Percentiles rank a stretch among this genome's conserved stretches.
phyloP scores from a whole-genome alignment of 37 sponge, comb jelly and placozoan species.

The Beroe forskalii region DNA sequence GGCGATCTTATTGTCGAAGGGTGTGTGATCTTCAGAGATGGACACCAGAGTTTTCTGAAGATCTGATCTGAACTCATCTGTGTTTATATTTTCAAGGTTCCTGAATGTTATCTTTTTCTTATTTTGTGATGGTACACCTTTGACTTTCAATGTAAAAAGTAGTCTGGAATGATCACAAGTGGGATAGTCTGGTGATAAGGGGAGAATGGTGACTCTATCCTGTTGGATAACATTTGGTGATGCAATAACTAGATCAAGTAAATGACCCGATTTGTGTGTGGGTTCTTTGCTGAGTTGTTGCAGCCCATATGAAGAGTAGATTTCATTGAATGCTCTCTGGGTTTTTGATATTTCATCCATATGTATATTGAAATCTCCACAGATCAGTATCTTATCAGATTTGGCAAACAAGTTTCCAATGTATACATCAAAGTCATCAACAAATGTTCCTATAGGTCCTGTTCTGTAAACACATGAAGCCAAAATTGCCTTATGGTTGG shows the following conservation, averaged over 20 bases:
- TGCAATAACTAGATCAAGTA: neutral
- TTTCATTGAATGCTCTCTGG: neutral
- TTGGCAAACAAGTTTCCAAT: neutral
- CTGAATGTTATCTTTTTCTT: conserved; percentile 14
- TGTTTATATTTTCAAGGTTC: neutral
- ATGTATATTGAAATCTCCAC: neutral
- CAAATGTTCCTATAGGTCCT: neutral
- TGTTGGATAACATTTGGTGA: neutral
- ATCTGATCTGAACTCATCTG: neutral
- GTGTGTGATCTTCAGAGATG: neutral
- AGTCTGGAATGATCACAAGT: neutral
- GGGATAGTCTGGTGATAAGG: neutral
- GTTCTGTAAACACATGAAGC: neutral
- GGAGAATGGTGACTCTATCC: neutral
- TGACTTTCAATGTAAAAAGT: neutral
- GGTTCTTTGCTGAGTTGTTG: neutral
- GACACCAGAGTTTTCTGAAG: neutral
- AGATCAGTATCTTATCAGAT: neutral
- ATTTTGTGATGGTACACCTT: neutral
- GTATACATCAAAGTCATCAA: neutral
- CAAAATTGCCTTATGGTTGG: neutral
- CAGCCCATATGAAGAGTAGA: neutral
- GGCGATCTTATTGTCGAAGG: neutral
- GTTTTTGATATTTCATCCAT: neutral
- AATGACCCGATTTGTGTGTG: neutral